Conservation (phyloP, 2,113 vertebrate species). For the Ariopsis seemanni region DNA sequence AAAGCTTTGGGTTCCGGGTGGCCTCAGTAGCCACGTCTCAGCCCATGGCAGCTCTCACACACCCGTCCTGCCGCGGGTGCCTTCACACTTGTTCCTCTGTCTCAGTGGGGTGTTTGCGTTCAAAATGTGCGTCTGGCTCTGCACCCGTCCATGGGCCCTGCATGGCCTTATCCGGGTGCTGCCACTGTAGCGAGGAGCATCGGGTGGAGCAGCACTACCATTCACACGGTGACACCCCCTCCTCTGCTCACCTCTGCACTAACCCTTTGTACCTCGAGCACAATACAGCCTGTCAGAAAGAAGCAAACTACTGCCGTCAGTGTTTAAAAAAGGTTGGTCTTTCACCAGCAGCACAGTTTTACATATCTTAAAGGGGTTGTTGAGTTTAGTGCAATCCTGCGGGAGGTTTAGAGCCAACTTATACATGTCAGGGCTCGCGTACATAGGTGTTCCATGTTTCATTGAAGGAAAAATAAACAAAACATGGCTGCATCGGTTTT, state of each 20-base stretch:
- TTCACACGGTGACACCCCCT: conserved; percentile 74
- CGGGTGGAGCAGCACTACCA: conserved; percentile 75
- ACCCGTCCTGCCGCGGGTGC: conserved; percentile 79
- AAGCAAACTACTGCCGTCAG: conserved; percentile 87
- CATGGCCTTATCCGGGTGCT: conserved; percentile 77
- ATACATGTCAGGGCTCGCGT: not conserved
- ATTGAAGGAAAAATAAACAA: not conserved
- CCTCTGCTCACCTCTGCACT: conserved; percentile 82
- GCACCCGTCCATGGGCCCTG: conserved; percentile 50
- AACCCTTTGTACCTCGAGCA: conserved; percentile 86
- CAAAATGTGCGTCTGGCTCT: conserved; percentile 54
- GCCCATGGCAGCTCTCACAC: conserved; percentile 67
- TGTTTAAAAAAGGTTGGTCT: conserved; percentile 92
- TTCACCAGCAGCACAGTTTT: conserved; percentile 15
- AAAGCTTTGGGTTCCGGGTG: conserved; percentile 49
- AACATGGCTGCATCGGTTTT: not conserved
- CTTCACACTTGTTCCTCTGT: conserved; percentile 72
- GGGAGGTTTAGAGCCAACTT: not conserved
- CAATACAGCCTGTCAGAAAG: conserved; percentile 82
- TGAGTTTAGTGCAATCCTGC: not conserved
- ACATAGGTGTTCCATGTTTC: not conserved
- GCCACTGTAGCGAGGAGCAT: conserved; percentile 79
- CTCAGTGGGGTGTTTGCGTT: conserved; percentile 59
- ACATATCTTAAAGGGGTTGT: not conserved
- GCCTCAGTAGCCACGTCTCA: conserved; percentile 68